Evolutionary conservation across 2,888 invertebrate genomes (phyloP).

Genomic region (Myopa testacea): DNA sequence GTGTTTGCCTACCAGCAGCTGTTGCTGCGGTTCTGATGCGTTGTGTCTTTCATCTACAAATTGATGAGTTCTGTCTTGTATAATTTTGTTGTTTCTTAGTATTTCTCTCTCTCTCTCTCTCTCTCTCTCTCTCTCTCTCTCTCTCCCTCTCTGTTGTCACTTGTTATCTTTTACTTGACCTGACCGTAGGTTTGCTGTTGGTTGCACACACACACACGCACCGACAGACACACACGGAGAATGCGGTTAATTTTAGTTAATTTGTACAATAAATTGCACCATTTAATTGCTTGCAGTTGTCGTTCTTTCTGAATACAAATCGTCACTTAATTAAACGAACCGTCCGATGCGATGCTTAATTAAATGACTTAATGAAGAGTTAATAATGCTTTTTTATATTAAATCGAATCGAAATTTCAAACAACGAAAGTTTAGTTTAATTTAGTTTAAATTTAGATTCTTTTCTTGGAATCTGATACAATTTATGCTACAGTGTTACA

Average conservation of each 20-base stretch:
- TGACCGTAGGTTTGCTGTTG: neutral
- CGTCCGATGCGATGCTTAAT: too few relatives aligned
- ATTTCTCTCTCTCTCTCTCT: neutral
- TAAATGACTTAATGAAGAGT: too few relatives aligned
- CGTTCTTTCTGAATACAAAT: too few relatives aligned
- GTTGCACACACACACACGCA: neutral
- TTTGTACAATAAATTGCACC: slow-evolving; percentile 13
- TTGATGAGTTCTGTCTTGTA: too few relatives aligned
- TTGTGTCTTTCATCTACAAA: neutral
- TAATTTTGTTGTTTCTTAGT: neutral
- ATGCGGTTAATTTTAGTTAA: slow-evolving; percentile 36
- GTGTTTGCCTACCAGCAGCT: neutral
- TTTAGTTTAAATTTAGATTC: neutral
- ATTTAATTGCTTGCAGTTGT: neutral
- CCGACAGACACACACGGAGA: neutral
- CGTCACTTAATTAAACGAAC: too few relatives aligned
- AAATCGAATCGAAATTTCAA: too few relatives aligned
- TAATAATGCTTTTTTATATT: too few relatives aligned
- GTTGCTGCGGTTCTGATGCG: neutral
- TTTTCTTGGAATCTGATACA: too few relatives aligned
- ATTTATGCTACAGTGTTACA: too few relatives aligned
- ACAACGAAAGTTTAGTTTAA: too few relatives aligned
- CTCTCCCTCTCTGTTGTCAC: neutral
- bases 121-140: neutral
- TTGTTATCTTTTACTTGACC: neutral